Evolutionary conservation across 64 coral and sea anemone species (phyloP).

Genomic region (Stichodactyla mertensii): DNA sequence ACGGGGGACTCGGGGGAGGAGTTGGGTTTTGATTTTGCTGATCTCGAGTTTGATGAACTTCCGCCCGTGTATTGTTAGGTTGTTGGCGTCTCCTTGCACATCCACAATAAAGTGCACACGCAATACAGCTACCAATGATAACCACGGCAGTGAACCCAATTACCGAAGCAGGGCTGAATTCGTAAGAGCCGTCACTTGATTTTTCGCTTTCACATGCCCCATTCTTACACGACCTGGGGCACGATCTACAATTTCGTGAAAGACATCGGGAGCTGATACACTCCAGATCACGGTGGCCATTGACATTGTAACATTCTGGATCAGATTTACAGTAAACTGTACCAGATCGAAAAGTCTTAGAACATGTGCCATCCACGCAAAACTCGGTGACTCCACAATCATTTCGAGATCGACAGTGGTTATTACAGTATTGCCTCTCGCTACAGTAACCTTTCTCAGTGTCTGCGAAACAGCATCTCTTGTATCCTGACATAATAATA

Average conservation of each 20-base stretch:
- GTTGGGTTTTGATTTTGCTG: not conserved
- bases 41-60: not conserved
- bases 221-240: not conserved
- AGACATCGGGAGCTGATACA: not conserved
- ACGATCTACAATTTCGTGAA: not conserved
- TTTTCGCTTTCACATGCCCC: not conserved
- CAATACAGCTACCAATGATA: constrained; percentile 2
- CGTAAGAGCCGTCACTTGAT: not conserved
- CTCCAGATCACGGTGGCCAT: not conserved
- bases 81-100: constrained; percentile 25
- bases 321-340: not conserved
- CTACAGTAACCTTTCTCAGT: not conserved
- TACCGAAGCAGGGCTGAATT: not conserved
- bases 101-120: constrained; percentile 6
- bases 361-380: not conserved
- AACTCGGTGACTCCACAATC: not conserved
- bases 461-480: not conserved
- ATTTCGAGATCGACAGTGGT: not conserved
- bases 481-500: not conserved
- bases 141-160: not conserved
- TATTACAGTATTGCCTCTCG: not conserved
- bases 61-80: not conserved
- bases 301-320: not conserved
- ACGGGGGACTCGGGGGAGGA: not conserved
- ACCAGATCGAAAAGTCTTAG: not conserved